Conservation (phyloP, 2,888 invertebrate species). For the Drosophila emarginata region DNA sequence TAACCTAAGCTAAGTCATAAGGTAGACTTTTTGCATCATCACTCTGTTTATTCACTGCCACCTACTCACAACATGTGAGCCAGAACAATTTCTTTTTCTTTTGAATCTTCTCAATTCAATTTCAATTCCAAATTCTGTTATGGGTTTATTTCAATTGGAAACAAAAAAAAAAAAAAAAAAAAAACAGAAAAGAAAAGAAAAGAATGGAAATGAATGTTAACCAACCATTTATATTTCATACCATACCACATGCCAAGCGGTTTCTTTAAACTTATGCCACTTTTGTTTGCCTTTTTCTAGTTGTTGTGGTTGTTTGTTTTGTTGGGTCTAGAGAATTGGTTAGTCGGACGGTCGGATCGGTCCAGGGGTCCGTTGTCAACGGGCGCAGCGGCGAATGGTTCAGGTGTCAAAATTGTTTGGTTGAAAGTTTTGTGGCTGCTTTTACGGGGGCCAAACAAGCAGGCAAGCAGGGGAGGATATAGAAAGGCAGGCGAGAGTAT, state of each 20-base stretch:
- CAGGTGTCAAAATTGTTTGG: conserved; percentile 72
- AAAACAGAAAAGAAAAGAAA: not conserved
- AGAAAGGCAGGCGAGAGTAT: not conserved
- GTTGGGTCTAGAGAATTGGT: not conserved
- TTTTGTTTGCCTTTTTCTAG: conserved; percentile 5
- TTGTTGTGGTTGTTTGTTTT: not conserved
- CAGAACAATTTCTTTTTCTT: not conserved
- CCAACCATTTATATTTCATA: conserved; percentile 6
- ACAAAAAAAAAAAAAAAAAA: not conserved
- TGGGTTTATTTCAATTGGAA: conserved; percentile 1
- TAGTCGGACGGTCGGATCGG: not conserved
- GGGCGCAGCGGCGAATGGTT: conserved; percentile 68
- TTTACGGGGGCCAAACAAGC: conserved; percentile 48
- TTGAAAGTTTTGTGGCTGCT: conserved; percentile 68
- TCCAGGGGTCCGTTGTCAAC: conserved; percentile 61
- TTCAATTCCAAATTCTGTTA: conserved; percentile 1
- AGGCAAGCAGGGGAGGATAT: conserved; percentile 26
- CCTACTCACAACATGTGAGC: not conserved
- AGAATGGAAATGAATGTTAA: conserved; percentile 4
- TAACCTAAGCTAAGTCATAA: too few relatives aligned
- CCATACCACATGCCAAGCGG: conserved; percentile 8
- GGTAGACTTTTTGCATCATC: too few relatives aligned
- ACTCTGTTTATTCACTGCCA: not conserved
- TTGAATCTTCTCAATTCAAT: not conserved
- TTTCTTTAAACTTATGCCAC: conserved; percentile 6